Conservation (phyloP, 2,888 invertebrate species). For the Oscheius sp. region DNA sequence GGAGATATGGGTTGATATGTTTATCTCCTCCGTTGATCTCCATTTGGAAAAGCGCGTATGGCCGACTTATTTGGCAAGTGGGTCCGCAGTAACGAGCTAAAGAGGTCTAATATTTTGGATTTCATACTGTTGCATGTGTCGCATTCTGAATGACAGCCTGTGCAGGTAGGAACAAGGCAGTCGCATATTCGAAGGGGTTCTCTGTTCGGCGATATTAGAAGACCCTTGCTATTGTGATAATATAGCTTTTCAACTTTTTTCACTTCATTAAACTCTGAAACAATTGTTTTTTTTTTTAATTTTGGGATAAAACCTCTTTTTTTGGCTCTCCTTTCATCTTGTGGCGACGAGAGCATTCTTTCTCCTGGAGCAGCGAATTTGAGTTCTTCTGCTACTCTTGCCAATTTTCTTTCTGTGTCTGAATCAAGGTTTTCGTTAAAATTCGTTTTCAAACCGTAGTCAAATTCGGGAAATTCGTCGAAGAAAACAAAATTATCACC, state of each 20-base stretch:
- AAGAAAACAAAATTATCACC: background rate
- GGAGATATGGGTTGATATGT: background rate
- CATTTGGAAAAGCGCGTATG: background rate
- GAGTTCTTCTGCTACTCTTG: background rate
- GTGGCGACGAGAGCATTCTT: background rate
- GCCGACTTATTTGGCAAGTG: constrained; percentile 6
- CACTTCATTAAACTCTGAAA: background rate
- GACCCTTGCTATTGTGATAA: constrained; percentile 18
- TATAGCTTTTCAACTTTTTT: constrained; percentile 1
- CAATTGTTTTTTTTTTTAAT: background rate
- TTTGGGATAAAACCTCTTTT: background rate
- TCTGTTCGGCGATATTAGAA: background rate
- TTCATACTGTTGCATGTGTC: background rate
- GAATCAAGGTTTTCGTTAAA: background rate
- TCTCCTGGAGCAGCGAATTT: background rate
- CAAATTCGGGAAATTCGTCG: background rate
- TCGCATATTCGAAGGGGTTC: constrained; percentile 16
- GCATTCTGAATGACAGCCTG: constrained; percentile 25
- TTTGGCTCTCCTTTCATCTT: background rate
- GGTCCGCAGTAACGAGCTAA: constrained; percentile 19
- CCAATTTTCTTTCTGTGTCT: background rate
- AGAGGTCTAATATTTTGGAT: background rate
- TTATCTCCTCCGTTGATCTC: background rate
- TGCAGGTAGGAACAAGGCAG: constrained; percentile 22
- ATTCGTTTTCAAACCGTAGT: background rate